phyloP scores from a whole-genome alignment of 1,140 invertebrate genomes.

The Ooceraea biroi region DNA sequence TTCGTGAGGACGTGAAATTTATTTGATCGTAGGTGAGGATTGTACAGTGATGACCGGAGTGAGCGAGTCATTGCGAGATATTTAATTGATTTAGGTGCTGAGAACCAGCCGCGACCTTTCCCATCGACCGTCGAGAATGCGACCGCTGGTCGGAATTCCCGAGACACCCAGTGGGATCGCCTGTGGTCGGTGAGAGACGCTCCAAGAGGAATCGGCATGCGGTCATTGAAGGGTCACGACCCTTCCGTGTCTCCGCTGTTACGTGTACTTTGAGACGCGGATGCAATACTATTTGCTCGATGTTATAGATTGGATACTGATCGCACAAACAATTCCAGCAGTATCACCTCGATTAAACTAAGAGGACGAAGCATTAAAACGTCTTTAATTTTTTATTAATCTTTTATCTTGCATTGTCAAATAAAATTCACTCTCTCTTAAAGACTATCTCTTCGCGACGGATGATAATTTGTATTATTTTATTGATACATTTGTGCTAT shows the following conservation, averaged over 20 bases:
- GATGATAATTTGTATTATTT: no score
- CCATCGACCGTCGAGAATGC: constrained; percentile 73
- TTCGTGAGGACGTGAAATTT: no score
- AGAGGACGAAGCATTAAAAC: no score
- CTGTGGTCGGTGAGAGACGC: constrained; percentile 69
- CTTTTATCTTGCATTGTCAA: no score
- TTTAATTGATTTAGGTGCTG: constrained; percentile 77
- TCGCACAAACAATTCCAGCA: background rate
- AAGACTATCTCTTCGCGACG: no score
- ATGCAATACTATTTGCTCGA: constrained; percentile 36
- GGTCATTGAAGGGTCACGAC: constrained; percentile 49
- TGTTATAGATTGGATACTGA: constrained; percentile 13
- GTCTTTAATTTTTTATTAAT: no score
- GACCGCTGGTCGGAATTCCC: constrained; percentile 72
- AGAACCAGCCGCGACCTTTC: constrained; percentile 67
- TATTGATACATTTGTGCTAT: no score
- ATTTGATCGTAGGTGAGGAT: constrained; percentile 27
- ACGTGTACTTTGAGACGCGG: constrained; percentile 40
- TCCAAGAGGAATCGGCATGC: constrained; percentile 72
- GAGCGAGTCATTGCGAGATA: constrained; percentile 63
- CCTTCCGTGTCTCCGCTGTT: constrained; percentile 30
- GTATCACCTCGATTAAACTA: background rate
- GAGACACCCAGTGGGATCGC: constrained; percentile 69
- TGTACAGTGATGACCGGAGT: constrained; percentile 24
- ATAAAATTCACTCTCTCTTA: no score